These are phyloP conservation scores for Drepana falcataria DNA, from an alignment of 2,888 invertebrate species.

Conservation along the genomic window DNA sequence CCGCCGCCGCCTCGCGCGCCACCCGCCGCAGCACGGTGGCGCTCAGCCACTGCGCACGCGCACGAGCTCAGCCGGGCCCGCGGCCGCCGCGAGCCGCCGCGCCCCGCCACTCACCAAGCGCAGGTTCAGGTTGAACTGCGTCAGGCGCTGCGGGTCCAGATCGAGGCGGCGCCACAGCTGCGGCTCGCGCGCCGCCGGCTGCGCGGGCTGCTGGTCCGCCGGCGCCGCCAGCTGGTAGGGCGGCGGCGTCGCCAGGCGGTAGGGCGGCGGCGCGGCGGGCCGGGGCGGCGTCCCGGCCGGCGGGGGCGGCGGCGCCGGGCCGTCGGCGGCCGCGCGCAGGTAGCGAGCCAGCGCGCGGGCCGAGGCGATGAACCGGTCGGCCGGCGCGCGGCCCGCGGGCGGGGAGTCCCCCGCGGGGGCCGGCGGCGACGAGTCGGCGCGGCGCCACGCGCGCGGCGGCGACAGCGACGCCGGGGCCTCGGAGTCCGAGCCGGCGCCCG, in stretches of 20 bases:
- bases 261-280: conserved; percentile 67
- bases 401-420: conserved; percentile 20
- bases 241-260: conserved; percentile 28
- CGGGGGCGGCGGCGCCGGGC: conserved; percentile 20
- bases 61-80: not conserved
- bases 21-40: conserved; percentile 88
- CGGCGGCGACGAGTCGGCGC: conserved; percentile 4
- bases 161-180: conserved; percentile 81
- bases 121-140: conserved; percentile 88
- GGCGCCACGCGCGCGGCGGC: conserved; percentile 14
- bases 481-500: conserved; percentile 2
- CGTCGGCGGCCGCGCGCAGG: conserved; percentile 28
- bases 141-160: conserved; percentile 82
- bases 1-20: conserved; percentile 84
- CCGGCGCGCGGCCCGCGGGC: conserved; percentile 16
- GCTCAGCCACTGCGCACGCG: conserved; percentile 85
- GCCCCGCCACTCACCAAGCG: conserved; percentile 76
- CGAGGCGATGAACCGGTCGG: conserved; percentile 10
- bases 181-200: conserved; percentile 51
- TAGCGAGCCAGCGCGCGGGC: conserved; percentile 11
- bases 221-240: conserved; percentile 75
- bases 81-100: not conserved
- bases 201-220: conserved; percentile 5
- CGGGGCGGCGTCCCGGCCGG: conserved; percentile 65
- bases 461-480: conserved; percentile 14